Evolutionary conservation across 2,888 invertebrate species (phyloP).

Genomic region (Allacma fusca): DNA sequence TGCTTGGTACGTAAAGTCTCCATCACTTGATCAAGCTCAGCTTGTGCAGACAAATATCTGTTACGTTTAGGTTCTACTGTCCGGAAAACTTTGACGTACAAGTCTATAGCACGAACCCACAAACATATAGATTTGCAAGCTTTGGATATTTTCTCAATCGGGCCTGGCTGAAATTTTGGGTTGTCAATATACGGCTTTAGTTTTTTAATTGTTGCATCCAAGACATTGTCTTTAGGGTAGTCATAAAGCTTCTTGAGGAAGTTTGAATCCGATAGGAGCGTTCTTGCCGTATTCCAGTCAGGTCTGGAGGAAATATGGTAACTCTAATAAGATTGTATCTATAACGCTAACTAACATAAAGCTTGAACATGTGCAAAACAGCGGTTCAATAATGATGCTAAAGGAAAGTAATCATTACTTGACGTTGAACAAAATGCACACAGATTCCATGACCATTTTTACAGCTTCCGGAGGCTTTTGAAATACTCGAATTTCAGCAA

Average conservation of each 20-base stretch:
- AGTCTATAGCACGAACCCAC: slow-evolving; percentile 91
- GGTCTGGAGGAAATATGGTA: slow-evolving; percentile 69
- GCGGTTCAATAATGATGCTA: no score
- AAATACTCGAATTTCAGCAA: slow-evolving; percentile 88
- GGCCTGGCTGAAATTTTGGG: slow-evolving; percentile 84
- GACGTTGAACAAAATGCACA: slow-evolving; percentile 80
- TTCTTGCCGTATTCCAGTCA: slow-evolving; percentile 86
- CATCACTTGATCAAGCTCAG: slow-evolving; percentile 79
- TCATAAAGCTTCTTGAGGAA: slow-evolving; percentile 83
- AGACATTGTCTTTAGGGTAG: slow-evolving; percentile 87
- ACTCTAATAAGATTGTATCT: no score
- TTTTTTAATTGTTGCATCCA: slow-evolving; percentile 78
- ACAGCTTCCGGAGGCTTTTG: slow-evolving; percentile 87
- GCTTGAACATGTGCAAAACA: no score
- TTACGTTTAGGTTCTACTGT: slow-evolving; percentile 88
- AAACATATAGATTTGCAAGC: slow-evolving; percentile 90
- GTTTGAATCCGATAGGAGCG: slow-evolving; percentile 80
- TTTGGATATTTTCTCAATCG: slow-evolving; percentile 84
- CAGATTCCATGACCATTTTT: slow-evolving; percentile 89
- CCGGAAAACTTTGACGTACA: slow-evolving; percentile 84
- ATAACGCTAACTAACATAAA: no score
- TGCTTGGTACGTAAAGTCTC: slow-evolving; percentile 80
- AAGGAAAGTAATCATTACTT: slow-evolving; percentile 71
- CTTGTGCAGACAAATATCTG: slow-evolving; percentile 66
- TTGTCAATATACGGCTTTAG: slow-evolving; percentile 83